A percentile compares a stretch with the other conserved stretches of the same genome.
Evolutionary conservation across 1,140 invertebrate species (phyloP).

Genomic region (Orius laevigatus): DNA sequence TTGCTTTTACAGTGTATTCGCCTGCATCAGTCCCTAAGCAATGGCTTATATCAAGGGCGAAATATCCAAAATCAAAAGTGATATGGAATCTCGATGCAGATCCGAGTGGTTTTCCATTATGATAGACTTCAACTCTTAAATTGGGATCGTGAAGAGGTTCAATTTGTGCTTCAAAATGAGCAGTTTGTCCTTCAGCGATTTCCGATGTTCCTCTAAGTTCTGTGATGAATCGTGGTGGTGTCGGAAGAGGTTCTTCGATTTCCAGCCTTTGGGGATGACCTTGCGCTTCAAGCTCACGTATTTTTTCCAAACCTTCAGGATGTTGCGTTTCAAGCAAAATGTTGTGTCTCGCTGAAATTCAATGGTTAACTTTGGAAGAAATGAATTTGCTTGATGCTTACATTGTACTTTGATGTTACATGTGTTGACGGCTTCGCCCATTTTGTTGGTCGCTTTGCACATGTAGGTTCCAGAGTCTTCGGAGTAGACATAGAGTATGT

Average conservation of each 20-base stretch:
- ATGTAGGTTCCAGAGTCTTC: conserved; percentile 91
- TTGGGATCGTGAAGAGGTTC: conserved; percentile 83
- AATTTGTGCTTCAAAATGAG: conserved; percentile 81
- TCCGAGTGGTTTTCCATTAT: conserved; percentile 73
- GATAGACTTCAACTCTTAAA: conserved; percentile 77
- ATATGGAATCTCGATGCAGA: conserved; percentile 79
- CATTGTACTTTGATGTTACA: conserved; percentile 69
- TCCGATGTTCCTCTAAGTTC: conserved; percentile 65
- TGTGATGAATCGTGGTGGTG: conserved; percentile 63
- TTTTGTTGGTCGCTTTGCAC: conserved; percentile 79
- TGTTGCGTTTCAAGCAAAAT: conserved; percentile 84
- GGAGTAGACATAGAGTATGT: conserved; percentile 81
- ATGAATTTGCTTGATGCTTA: conserved; percentile 26
- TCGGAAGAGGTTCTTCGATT: conserved; percentile 59
- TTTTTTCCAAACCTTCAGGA: conserved; percentile 82
- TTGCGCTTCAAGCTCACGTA: conserved; percentile 72
- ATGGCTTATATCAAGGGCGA: conserved; percentile 79
- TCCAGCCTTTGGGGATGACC: conserved; percentile 57
- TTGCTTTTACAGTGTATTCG: conserved; percentile 76
- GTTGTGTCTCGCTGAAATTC: conserved; percentile 48
- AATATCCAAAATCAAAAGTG: conserved; percentile 90
- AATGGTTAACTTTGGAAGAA: neutral
- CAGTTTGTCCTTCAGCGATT: conserved; percentile 68
- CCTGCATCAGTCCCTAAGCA: conserved; percentile 86
- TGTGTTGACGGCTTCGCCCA: conserved; percentile 84